Evolutionary conservation across 2,113 vertebrate species (phyloP).

Genomic region (Astatoreochromis straeleni): DNA sequence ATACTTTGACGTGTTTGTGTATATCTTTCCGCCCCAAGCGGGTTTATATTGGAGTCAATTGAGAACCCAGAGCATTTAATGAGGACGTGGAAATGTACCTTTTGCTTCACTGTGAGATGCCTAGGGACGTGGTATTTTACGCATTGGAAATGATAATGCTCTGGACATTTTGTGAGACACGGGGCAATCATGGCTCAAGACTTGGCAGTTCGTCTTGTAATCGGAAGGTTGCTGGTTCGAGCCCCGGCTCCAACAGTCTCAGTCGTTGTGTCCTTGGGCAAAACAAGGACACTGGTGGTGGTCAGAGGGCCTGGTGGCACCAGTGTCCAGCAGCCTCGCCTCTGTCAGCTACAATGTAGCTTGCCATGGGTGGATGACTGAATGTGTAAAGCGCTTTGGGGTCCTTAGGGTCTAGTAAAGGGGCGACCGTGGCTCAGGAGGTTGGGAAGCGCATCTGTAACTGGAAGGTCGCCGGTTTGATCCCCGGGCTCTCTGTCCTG

Average conservation of each 20-base stretch:
- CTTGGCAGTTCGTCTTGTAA: background rate
- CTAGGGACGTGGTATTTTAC: rapidly evolving
- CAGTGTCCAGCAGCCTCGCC: background rate
- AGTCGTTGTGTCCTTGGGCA: rapidly evolving
- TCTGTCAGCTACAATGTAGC: background rate
- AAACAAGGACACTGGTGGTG: too few relatives aligned
- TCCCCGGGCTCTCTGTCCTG: background rate
- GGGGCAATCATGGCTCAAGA: background rate
- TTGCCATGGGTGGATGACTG: background rate
- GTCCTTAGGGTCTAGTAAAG: background rate
- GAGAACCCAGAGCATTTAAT: background rate
- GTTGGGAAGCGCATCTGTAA: background rate
- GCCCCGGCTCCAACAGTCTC: background rate
- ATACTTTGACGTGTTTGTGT: background rate
- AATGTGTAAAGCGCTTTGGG: background rate
- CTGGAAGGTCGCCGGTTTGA: rapidly evolving
- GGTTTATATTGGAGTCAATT: background rate
- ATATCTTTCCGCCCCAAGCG: background rate
- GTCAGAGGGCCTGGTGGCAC: too few relatives aligned
- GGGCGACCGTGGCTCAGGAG: background rate
- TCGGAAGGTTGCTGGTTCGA: background rate
- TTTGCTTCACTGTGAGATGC: background rate
- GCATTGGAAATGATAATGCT: background rate
- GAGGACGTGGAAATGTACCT: background rate
- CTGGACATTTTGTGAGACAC: background rate